Evolutionary conservation across 2,797 vertebrate genomes (phyloP).

Genomic region (Oophaga sylvatica): DNA sequence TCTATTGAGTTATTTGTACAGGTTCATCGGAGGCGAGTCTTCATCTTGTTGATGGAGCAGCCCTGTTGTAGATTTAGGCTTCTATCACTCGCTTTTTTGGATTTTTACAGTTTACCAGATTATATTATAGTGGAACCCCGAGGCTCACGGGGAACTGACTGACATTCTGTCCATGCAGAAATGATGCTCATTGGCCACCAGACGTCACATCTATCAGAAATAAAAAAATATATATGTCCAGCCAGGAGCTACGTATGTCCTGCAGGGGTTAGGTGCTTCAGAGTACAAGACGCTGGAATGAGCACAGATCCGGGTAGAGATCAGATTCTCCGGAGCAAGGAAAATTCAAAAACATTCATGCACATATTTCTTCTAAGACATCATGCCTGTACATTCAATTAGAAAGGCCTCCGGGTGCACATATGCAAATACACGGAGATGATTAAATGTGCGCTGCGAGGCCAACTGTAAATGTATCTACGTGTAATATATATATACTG

Average conservation of each 20-base stretch:
- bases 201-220: constrained; percentile 31
- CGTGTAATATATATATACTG: neutral
- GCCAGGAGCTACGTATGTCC: constrained; percentile 41
- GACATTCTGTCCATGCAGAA: neutral
- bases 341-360: constrained; percentile 42
- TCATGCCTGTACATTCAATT: constrained; percentile 55
- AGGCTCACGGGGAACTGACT: neutral
- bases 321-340: constrained; percentile 54
- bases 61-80: neutral
- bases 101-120: neutral
- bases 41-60: neutral
- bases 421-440: constrained; percentile 34
- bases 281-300: constrained; percentile 32
- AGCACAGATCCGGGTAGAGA: constrained; percentile 7
- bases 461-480: constrained; percentile 16
- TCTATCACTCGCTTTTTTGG: neutral
- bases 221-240: neutral
- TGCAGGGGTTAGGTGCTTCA: constrained; percentile 40
- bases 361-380: constrained; percentile 54
- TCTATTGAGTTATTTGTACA: neutral
- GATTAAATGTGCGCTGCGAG: neutral
- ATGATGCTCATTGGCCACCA: neutral
- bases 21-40: neutral
- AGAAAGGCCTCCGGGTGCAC: constrained; percentile 9
- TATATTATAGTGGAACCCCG: neutral